Evolutionary conservation across 2,113 vertebrate genomes (phyloP), one percentile per base, ranked within the genome.

Genomic region (Leucopsar rothschildi): DNA sequence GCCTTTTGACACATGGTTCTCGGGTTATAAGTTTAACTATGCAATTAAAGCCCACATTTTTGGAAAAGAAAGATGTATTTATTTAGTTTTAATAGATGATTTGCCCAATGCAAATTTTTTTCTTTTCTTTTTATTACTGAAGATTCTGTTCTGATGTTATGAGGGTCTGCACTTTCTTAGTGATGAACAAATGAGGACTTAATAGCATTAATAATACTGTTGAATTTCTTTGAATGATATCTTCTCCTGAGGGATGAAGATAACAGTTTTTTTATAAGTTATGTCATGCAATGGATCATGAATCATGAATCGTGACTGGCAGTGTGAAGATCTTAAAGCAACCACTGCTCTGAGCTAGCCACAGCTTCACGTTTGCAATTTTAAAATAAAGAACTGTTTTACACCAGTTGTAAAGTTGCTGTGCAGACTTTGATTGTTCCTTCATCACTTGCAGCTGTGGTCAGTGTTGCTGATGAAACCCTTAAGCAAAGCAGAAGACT

Each of bases 401-500:
- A 52, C 11, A 9, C 18, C 9, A 28, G 31, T 31, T 64, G 19
- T 68, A 39, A 92, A 52, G 23, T 88, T 81, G 57, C 79, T 71
- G 0, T 92, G 47, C 47, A 63, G 10, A 42, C 9, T 86, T 73
- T 75, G 59, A 40, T 88, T 42, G 9, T 92, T 88, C 24, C 44
- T 94, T 83, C 33, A 76, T 80, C 57, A 14, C 79, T 93, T 95
- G 11, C 96, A 99, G 99, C 98, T 61, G 84, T 98, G 23, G 97
- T 98, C 79, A 98, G 97, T 44, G 97, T 98, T 9, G 97, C 98
- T 13, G 98, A 99, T 40, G 98, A 99, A 86, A 98, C 95, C 33
- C 97, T 99, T 24, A 96, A 97, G 52, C 97, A 98, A 76, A 99
- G 99, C 90, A 98, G 98, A 72, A 97, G 98, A 23, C 80, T 99